Base-by-base conservation (phyloP, 2,113 vertebrate genomes). In the Galbula dea region DNA sequence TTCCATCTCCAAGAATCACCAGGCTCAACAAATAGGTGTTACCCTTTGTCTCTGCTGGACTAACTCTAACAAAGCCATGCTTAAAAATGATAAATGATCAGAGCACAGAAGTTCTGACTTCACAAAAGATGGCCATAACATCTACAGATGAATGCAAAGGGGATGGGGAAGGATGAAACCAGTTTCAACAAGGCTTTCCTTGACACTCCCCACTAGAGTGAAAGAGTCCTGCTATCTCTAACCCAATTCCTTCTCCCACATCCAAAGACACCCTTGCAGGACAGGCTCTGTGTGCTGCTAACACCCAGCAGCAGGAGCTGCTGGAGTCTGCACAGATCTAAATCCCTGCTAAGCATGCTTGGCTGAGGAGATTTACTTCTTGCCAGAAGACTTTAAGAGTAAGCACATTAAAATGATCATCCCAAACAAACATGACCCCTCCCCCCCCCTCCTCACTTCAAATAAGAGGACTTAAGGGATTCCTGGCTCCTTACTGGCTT, bases 341-440 rank as follows among this genome's bases (percentile, higher is more conserved):
- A 93, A 94, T 81, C 95, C 19, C 3, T 30, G 32, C 72, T 79
- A 84, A 85, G 75, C 75, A 61, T 2, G 41, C 76, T 37, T 29
- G 52, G 52, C 95, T 93, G 83, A 93, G 68, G 46, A 93, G 90
- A 96, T 94, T 93, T 88, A 52, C 88, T 93, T 66, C 91, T 94
- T 81, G 65, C 81, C 90, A 96, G 75, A 49, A 91, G 78, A 91
- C 84, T 94, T 95, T n/a, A 57, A 76, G 84, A 87, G 90, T 85
- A 95, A 96, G 93, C 91, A 93, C 26, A 93, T 94, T 96, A 94
- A 94, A 95, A 82, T 3, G 21, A 96, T 94, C 95, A 46, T 3
- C 46, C 10, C 75, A 85, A 94, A 76, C 29, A 89, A 89, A 91
- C 88, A 85, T 6, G 63, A 85, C 54, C 67, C 55, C 36, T 67